Conservation (phyloP, 2,113 vertebrate genomes). For the Collichthys lucidus region DNA sequence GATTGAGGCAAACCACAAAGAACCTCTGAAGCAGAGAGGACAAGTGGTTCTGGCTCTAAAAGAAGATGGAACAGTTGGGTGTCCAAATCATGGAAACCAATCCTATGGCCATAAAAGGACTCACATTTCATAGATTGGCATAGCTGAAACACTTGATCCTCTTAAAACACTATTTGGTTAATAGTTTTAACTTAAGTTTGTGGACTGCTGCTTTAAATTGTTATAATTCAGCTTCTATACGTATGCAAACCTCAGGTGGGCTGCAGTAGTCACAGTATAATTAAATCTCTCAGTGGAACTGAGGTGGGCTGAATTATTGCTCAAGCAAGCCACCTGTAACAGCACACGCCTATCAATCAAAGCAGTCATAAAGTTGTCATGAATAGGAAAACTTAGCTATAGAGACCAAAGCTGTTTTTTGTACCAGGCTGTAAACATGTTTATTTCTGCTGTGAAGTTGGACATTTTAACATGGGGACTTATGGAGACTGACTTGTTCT, state of each 20-base stretch:
- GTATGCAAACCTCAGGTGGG: background rate
- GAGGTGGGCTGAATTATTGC: too few relatives aligned
- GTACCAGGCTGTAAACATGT: too few relatives aligned
- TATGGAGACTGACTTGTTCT: too few relatives aligned
- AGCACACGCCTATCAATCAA: too few relatives aligned
- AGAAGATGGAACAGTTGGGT: background rate
- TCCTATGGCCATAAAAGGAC: slow-evolving; percentile 3
- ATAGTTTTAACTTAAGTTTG: background rate
- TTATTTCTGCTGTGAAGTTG: too few relatives aligned
- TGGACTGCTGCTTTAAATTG: background rate
- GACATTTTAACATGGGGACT: too few relatives aligned
- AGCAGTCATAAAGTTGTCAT: too few relatives aligned
- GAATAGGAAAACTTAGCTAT: too few relatives aligned
- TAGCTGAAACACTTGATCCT: background rate
- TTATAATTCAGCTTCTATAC: background rate
- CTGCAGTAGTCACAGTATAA: too few relatives aligned
- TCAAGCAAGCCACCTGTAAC: too few relatives aligned
- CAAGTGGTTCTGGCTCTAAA: slow-evolving; percentile 16
- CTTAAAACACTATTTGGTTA: background rate
- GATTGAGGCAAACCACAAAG: slow-evolving; percentile 51
- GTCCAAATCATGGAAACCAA: slow-evolving; percentile 18
- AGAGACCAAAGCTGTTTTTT: too few relatives aligned
- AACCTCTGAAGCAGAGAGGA: slow-evolving; percentile 11
- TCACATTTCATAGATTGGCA: background rate
- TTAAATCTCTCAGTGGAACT: too few relatives aligned